Conservation (phyloP, 2,888 invertebrate species). For the Alcis repandata region DNA sequence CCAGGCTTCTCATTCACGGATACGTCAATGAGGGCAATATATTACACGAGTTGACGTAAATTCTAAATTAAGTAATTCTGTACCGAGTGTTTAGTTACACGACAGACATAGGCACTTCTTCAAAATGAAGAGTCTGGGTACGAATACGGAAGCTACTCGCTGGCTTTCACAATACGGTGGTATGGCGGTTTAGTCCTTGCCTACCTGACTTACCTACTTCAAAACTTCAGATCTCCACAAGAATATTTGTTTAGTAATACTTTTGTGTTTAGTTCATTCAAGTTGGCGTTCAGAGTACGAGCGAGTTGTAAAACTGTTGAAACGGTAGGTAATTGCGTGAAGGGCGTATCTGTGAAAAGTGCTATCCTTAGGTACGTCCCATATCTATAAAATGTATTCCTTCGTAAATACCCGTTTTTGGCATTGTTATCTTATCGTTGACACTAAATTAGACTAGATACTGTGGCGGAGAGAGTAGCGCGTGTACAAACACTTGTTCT, state of each 20-base stretch:
- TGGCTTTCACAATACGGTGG: too few species aligned
- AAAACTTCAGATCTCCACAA: too few species aligned
- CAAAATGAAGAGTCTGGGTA: too few species aligned
- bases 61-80: too few species aligned
- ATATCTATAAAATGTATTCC: slow-evolving; percentile 49
- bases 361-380: slow-evolving; percentile 47
- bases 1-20: too few species aligned
- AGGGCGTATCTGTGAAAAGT: slow-evolving; percentile 40
- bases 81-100: too few species aligned
- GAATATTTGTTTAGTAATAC: not conserved
- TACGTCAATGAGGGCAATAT: too few species aligned
- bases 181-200: too few species aligned
- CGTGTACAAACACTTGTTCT: slow-evolving; percentile 49
- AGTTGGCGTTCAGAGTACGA: slow-evolving; percentile 13
- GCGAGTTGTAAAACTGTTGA: not conserved
- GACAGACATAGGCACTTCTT: too few species aligned
- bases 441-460: slow-evolving; percentile 54
- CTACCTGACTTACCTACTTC: too few species aligned
- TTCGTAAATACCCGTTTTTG: slow-evolving; percentile 58
- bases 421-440: slow-evolving; percentile 56
- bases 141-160: too few species aligned
- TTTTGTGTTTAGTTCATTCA: slow-evolving; percentile 1
- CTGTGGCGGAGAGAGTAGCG: slow-evolving; percentile 47
- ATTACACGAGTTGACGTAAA: too few species aligned
- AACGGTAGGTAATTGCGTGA: not conserved